Evolutionary conservation across 2,888 invertebrate species (phyloP), one percentile per base, ranked within the genome.

Genomic region (Dromius quadrimaculatus): DNA sequence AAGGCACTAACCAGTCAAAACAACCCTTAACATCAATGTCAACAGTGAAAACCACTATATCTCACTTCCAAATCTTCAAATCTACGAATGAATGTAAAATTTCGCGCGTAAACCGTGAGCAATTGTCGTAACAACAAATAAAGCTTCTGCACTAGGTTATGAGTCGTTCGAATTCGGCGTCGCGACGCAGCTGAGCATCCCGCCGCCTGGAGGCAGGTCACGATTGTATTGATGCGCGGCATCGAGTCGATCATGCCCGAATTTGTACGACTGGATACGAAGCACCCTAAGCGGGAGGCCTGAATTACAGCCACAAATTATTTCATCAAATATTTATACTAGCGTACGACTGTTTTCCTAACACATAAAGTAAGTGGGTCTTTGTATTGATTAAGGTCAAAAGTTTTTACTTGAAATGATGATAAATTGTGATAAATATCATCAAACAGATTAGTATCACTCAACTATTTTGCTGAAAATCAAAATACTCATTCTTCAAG

Each of bases 221-320:
- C 38, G 38, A 6, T 41, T 13, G 20, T 62, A 62, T 62, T 62
- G 62, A 62, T 17, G 62, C 41, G 43, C 62, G 38, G 45, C 45
- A 17, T 45, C 45, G 15, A n/a, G 11, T 11, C 47, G 47, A 9
- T 23, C 4, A 8, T 8, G 17, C 13, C 34, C 57, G 57, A 32
- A 15, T 9, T 2, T 15, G 28, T 3, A 5, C 17, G 57, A 28
- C 15, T 9, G 17, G 4, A 1, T 9, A 4, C 19, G 59, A 15
- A 62, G 43, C 11, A 5, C 41, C 13, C 19, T 2, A 20, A 15
- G 62, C 62, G 62, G 43, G 62, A 62, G n/a, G 15, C 17, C 36
- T 64, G 64, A 50, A 64, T 64, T 38, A 41, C 45, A 19, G 47
- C 20, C 61, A 36, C 63, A 63, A 63, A 63, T 63, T 43, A 45